Percentiles rank a stretch among this genome's conserved stretches.
These are phyloP conservation scores for Lucilia cuprina DNA, from an alignment of 1,140 invertebrate species.

Conservation along the genomic window DNA sequence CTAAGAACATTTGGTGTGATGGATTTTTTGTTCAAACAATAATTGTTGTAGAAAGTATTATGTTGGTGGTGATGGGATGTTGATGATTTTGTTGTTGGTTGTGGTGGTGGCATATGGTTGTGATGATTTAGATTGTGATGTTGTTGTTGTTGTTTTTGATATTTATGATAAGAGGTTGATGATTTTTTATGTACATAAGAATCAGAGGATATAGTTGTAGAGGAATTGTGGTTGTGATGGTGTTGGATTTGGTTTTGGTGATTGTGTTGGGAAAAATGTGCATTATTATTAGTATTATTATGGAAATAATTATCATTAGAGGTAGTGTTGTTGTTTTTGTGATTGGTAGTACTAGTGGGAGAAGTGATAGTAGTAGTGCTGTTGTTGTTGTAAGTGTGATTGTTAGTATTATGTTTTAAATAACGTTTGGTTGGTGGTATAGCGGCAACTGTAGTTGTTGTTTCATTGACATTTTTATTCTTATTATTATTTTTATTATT, in stretches of 20 bases:
- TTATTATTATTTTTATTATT: constrained; percentile 4
- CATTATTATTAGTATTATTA: constrained; percentile 19
- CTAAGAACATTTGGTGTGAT: constrained; percentile 65
- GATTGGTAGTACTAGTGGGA: no score
- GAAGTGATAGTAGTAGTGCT: not conserved
- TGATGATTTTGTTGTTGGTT: constrained; percentile 39
- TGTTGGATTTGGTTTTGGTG: constrained; percentile 43
- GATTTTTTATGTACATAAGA: constrained; percentile 38
- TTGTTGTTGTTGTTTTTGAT: constrained; percentile 40
- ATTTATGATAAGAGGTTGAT: constrained; percentile 32
- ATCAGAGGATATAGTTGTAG: not conserved
- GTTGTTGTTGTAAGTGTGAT: not conserved
- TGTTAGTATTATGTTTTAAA: constrained; percentile 22
- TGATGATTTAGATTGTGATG: constrained; percentile 48
- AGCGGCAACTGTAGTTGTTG: not conserved
- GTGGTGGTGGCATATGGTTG: constrained; percentile 40
- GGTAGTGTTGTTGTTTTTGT: constrained; percentile 38
- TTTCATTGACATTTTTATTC: not conserved
- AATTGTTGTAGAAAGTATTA: constrained; percentile 42
- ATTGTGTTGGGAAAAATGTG: constrained; percentile 35
- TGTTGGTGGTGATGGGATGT: constrained; percentile 24
- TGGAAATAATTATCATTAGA: constrained; percentile 36
- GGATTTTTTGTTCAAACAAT: constrained; percentile 55
- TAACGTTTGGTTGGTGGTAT: constrained; percentile 45
- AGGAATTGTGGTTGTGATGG: constrained; percentile 36